phyloP scores from a whole-genome alignment of 2,113 vertebrate genomes.

The Syngnathus typhle region DNA sequence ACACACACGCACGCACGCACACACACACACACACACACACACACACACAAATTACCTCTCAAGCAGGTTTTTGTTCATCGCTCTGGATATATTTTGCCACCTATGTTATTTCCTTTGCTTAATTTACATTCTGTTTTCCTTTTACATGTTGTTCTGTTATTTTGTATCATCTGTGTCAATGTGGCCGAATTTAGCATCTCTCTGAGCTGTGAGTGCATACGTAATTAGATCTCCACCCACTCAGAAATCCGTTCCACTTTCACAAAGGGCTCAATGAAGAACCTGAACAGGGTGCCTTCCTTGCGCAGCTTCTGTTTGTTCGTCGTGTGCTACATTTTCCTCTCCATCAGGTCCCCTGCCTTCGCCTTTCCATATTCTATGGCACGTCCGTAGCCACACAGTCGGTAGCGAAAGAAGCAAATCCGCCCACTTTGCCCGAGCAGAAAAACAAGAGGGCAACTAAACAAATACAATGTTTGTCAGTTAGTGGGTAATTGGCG shows the following conservation, averaged over 20 bases:
- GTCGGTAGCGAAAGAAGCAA: constrained; percentile 51
- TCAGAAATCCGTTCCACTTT: constrained; percentile 75
- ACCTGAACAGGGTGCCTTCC: constrained; percentile 53
- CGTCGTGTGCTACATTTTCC: constrained; percentile 40
- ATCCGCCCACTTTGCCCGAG: constrained; percentile 64
- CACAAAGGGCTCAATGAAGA: constrained; percentile 65
- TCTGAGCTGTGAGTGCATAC: constrained; percentile 74
- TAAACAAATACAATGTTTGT: constrained; percentile 54
- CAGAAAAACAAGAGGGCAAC: constrained; percentile 55
- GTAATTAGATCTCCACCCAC: constrained; percentile 78
- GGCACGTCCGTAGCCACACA: constrained; percentile 38
- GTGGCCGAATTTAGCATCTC: constrained; percentile 71
- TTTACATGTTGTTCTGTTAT: constrained; percentile 62
- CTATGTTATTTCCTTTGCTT: constrained; percentile 49
- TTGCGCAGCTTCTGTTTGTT: constrained; percentile 48
- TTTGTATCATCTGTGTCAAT: constrained; percentile 68
- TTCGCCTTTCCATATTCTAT: constrained; percentile 52
- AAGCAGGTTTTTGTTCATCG: constrained; percentile 9
- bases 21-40: not conserved
- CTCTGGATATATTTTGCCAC: constrained; percentile 32
- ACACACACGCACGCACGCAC: too few species aligned
- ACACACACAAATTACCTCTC: constrained; percentile 11
- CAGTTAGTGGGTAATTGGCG: constrained; percentile 48
- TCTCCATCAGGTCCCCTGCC: constrained; percentile 30
- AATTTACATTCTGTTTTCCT: constrained; percentile 51